A percentile compares a stretch with the other conserved stretches of the same genome.
Evolutionary conservation across 2,888 invertebrate genomes (phyloP).

Genomic region (Hydrotaea cyrtoneurina): DNA sequence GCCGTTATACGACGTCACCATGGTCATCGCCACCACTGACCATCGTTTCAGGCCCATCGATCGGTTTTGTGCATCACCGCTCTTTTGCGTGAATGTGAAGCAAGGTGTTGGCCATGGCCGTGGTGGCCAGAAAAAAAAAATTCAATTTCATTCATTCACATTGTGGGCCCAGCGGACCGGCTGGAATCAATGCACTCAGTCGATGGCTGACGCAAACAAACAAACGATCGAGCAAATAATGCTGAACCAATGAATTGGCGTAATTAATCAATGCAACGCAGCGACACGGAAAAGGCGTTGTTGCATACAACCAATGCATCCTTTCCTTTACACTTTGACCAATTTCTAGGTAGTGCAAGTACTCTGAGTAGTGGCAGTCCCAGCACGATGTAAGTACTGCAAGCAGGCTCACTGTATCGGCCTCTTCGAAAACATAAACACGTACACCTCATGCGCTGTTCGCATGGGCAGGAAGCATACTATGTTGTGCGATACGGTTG

Average conservation of each 20-base stretch:
- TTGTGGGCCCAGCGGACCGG: constrained; percentile 44
- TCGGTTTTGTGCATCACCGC: not conserved
- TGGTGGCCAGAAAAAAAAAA: constrained; percentile 48
- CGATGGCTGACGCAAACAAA: not conserved
- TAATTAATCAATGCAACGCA: constrained; percentile 64
- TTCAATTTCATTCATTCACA: constrained; percentile 62
- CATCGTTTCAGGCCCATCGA: constrained; percentile 18
- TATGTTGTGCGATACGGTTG: not conserved
- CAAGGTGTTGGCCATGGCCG: constrained; percentile 38
- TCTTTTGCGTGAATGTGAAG: constrained; percentile 27
- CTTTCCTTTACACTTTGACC: constrained; percentile 54
- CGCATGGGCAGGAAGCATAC: not conserved
- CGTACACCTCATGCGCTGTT: constrained; percentile 5
- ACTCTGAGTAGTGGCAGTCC: not conserved
- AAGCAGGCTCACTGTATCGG: not conserved
- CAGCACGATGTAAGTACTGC: not conserved
- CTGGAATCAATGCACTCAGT: constrained; percentile 33
- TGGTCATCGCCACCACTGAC: constrained; percentile 17
- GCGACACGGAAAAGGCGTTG: constrained; percentile 68
- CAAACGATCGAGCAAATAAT: constrained; percentile 48
- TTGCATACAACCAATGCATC: constrained; percentile 48
- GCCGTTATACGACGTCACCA: constrained; percentile 55
- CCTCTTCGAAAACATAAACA: constrained; percentile 39
- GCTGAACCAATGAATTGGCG: constrained; percentile 65
- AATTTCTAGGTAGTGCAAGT: not conserved